Evolutionary conservation across 1,140 invertebrate species (phyloP), one percentile per base, ranked within the genome.

Genomic region (Bombus ignitus): DNA sequence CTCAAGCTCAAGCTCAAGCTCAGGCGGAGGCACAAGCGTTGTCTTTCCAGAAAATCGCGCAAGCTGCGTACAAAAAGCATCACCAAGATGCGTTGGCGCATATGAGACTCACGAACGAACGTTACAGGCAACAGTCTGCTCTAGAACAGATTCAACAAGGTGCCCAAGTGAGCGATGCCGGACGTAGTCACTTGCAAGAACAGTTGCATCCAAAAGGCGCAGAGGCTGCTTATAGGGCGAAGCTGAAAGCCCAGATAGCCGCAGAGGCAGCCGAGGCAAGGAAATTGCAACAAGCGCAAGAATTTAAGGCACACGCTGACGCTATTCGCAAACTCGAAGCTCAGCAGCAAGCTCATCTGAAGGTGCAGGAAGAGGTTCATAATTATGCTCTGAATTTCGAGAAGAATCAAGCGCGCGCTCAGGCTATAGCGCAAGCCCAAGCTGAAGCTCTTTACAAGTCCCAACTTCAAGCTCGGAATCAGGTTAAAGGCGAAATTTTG

Each of bases 231-330:
- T 95, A 95, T 42, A 92, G 89, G 39, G 94, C 94, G 0, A 92
- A 92, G 28, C 1, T 95, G 9, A 95, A 94, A 81, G 92, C 94
- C 18, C 94, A 95, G 32, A 91, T 91, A 2, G 91, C 92, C 1
- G 93, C 92, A 0, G 90, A 92, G 44, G 92, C 88, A 1, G 94
- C 95, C 10, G 95, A 94, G 28, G 93, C 93, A 15, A 91, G 95
- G 13, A 87, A 94, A 25, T 85, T 91, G 32, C 93, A 95, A 37
- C 92, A 95, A 70, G 94, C 92, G 22, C 89, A 92, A 0, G 94
- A 95, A 65, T 94, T 94, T 66, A 95, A 95, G 77, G 94, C 94
- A 25, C 95, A 95, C 72, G 89, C 94, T 3, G 94, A 95, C n/a
- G 95, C 94, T 0, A 94, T 95, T 68, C 79, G 92, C 0, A 92